These are phyloP conservation scores for Nemapogon koenigi DNA, from an alignment of 2,888 invertebrate species.

Conservation along the genomic window DNA sequence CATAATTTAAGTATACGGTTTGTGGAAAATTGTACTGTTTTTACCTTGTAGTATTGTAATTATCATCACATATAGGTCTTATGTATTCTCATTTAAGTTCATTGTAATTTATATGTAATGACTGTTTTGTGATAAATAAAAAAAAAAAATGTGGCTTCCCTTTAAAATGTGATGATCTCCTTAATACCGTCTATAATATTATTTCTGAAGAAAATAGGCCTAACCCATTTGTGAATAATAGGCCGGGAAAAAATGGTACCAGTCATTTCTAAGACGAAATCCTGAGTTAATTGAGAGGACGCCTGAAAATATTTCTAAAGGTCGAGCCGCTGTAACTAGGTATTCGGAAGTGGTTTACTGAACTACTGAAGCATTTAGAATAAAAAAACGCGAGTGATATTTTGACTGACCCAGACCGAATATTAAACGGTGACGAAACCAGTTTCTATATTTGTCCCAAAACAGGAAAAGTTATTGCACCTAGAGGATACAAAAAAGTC, in stretches of 20 bases:
- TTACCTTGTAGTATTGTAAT: too few relatives aligned
- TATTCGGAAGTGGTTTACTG: conserved; percentile 4
- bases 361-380: conserved; percentile 3
- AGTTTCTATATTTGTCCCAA: conserved; percentile 17
- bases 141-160: neutral
- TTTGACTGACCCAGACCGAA: neutral
- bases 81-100: too few relatives aligned
- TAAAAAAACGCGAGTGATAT: conserved; percentile 1
- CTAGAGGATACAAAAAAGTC: conserved; percentile 19
- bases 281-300: conserved; percentile 4
- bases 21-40: too few relatives aligned
- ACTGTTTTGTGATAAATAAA: too few relatives aligned
- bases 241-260: conserved; percentile 1
- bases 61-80: too few relatives aligned
- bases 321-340: conserved; percentile 2
- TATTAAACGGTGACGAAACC: conserved; percentile 17
- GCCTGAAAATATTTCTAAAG: conserved; percentile 1
- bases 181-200: conserved; percentile 1
- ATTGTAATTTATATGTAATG: too few relatives aligned
- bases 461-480: conserved; percentile 18
- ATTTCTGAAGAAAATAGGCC: conserved; percentile 3
- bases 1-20: too few relatives aligned
- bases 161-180: neutral
- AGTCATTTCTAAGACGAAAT: conserved; percentile 5
- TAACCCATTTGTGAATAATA: conserved; percentile 3